A percentile compares a stretch with the other conserved stretches of the same genome.
Conservation (phyloP, 2,797 vertebrate species). For the Channa striata region DNA sequence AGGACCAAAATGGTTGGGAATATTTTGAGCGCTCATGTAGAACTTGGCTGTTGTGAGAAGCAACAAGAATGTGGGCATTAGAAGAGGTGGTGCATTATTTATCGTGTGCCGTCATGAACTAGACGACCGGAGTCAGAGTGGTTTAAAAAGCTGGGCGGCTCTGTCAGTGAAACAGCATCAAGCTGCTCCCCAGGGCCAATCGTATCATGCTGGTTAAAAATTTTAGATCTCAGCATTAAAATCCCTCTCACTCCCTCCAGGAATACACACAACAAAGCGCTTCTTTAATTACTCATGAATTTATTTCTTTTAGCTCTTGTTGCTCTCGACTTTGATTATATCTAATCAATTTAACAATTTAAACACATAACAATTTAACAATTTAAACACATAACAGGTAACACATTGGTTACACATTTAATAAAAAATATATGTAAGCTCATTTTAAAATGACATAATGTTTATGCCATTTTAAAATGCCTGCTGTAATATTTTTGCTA, state of each 20-base stretch:
- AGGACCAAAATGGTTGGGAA: not conserved
- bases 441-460: too few relatives aligned
- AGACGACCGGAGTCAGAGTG: constrained; percentile 49
- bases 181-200: constrained; percentile 41
- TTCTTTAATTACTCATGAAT: too few relatives aligned
- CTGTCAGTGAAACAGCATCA: constrained; percentile 47
- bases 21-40: constrained; percentile 36
- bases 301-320: too few relatives aligned
- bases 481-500: constrained; percentile 32
- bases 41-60: constrained; percentile 21
- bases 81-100: constrained; percentile 64
- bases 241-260: too few relatives aligned
- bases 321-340: too few relatives aligned
- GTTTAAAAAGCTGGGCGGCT: constrained; percentile 56
- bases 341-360: too few relatives aligned
- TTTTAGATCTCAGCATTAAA: constrained; percentile 26
- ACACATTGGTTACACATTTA: too few relatives aligned
- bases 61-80: constrained; percentile 24
- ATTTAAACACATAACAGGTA: too few relatives aligned
- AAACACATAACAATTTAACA: too few relatives aligned
- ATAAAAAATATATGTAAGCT: too few relatives aligned
- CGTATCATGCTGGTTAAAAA: constrained; percentile 34
- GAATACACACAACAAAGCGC: too few relatives aligned
- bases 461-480: too few relatives aligned
- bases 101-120: constrained; percentile 34